These are phyloP conservation scores for Drosophila paulistorum DNA, from an alignment of 1,140 invertebrate genomes.

Conservation along the genomic window DNA sequence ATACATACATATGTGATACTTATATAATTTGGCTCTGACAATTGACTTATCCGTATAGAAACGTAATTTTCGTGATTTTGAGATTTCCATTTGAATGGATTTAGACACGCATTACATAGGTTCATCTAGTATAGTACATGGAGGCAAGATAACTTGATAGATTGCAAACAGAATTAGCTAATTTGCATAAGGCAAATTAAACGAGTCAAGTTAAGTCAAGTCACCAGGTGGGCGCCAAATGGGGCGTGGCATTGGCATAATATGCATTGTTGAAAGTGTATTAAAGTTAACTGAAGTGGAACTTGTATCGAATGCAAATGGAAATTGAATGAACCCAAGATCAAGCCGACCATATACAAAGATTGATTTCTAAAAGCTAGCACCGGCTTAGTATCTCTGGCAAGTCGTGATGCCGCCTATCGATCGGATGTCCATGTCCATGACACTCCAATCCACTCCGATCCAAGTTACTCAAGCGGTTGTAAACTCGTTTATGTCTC, in stretches of 20 bases:
- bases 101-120: constrained; percentile 45
- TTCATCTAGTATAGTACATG: constrained; percentile 33
- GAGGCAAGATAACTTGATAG: constrained; percentile 29
- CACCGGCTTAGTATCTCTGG: not conserved
- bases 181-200: constrained; percentile 43
- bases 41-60: constrained; percentile 37
- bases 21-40: constrained; percentile 1
- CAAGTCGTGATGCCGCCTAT: constrained; percentile 6
- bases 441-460: not conserved
- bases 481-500: constrained; percentile 1
- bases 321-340: not conserved
- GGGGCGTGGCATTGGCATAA: constrained; percentile 43
- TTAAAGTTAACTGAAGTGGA: constrained; percentile 34
- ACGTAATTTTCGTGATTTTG: constrained; percentile 28
- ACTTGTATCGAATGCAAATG: constrained; percentile 4
- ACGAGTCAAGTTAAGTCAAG: not conserved
- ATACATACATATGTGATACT: not conserved
- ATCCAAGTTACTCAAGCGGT: not conserved
- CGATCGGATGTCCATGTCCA: constrained; percentile 8
- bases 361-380: constrained; percentile 12
- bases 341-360: not conserved
- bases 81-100: constrained; percentile 50
- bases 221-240: constrained; percentile 6
- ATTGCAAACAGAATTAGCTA: constrained; percentile 49
- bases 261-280: constrained; percentile 26